Evolutionary conservation across 2,888 invertebrate species (phyloP), one percentile per base, ranked within the genome.

Genomic region (Eristalis tenax): DNA sequence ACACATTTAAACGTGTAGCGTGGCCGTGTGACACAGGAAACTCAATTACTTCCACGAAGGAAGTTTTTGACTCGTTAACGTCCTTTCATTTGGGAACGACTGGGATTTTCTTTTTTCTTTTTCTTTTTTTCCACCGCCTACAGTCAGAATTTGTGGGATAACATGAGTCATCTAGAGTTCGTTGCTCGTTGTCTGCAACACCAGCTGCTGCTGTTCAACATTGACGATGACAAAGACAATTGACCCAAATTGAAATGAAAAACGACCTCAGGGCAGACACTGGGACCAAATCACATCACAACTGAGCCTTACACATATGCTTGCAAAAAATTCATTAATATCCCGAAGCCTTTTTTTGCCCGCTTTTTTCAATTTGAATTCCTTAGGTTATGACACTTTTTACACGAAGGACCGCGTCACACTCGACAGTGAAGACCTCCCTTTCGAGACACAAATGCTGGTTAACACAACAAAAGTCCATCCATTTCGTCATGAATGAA

Each of bases 11-110:
- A 50, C 75, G 63, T 76, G 61, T 43, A 13, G 50, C 64, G 56
- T 28, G 57, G 64, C 13, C 43, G 59, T 87, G 75, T 79, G 79
- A 79, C 73, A 78, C 78, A 78, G 83, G 86, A 78, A 86, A 86
- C 75, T 83, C 75, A 74, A 79, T 83, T 78, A 83, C 83, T 66
- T 32, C 32, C 43, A 38, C 35, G 38, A 57, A 78, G 79, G 65
- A 76, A 79, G 70, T 79, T 59, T 28, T 65, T 71, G 38, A 77
- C 78, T 76, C 66, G 68, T 77, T 75, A 69, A 63, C 38, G 81
- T 81, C 81, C 81, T 81, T 81, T 57, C 66, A 66, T 66, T 40
- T 38, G 28, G 38, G 26, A 50, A 78, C n/a, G 40, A 22, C n/a
- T 38, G 66, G 23, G 35, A 63, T 35, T 15, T 32, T 26, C 56